A percentile compares a stretch with the other conserved stretches of the same genome.
phyloP scores from a whole-genome alignment of 2,888 invertebrate genomes.

The Chydorus sphaericus region DNA sequence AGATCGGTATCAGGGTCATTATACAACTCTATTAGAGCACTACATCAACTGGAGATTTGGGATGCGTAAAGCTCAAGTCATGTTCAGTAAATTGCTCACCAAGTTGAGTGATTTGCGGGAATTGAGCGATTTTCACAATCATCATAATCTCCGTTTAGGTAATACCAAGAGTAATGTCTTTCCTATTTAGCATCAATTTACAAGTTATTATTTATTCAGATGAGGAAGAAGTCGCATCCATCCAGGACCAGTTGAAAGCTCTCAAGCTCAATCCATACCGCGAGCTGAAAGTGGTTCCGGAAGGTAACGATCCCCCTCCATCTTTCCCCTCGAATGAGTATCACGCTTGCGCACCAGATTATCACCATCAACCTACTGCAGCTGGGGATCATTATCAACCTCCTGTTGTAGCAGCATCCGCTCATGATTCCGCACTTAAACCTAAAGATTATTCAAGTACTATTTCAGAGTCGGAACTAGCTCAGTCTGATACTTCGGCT shows the following conservation, averaged over 20 bases:
- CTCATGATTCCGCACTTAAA: background rate
- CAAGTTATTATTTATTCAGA: too few relatives aligned
- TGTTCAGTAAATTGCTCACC: conserved; percentile 30
- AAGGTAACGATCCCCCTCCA: background rate
- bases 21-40: conserved; percentile 24
- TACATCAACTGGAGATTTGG: conserved; percentile 29
- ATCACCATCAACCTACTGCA: too few relatives aligned
- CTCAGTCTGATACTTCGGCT: background rate
- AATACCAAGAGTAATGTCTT: too few relatives aligned
- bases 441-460: background rate
- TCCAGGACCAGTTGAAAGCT: conserved; percentile 23
- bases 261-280: conserved; percentile 23
- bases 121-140: conserved; percentile 26
- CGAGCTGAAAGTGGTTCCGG: conserved; percentile 17
- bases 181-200: too few relatives aligned
- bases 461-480: background rate
- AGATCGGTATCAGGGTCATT: conserved; percentile 29
- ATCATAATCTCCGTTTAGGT: conserved; percentile 23
- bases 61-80: conserved; percentile 23
- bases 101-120: conserved; percentile 31
- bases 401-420: background rate
- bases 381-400: background rate
- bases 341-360: too few relatives aligned
- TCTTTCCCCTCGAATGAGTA: background rate
- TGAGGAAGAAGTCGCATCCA: conserved; percentile 23